A percentile compares a stretch with the other conserved stretches of the same genome.
These are phyloP conservation scores for Brachypteracias leptosomus DNA, from an alignment of 2,113 vertebrate genomes.

Conservation along the genomic window DNA sequence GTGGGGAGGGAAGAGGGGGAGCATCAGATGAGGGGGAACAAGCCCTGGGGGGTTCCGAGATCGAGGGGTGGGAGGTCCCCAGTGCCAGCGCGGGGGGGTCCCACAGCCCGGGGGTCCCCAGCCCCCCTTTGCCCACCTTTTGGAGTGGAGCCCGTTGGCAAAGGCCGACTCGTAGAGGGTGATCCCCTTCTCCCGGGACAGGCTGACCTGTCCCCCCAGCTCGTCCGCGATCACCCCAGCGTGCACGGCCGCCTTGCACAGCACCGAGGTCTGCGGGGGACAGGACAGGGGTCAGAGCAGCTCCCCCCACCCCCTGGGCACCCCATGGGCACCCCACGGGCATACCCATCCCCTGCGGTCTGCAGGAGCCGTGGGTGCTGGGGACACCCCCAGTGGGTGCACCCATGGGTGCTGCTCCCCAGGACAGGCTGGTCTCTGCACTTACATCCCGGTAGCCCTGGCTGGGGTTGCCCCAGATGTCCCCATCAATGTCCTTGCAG, in stretches of 20 bases:
- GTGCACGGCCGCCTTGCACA: constrained; percentile 86
- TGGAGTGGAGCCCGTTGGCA: constrained; percentile 83
- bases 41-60: not conserved
- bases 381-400: rapidly evolving
- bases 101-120: not conserved
- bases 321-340: not conserved
- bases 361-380: rapidly evolving
- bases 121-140: constrained; percentile 68
- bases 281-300: not conserved
- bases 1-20: not conserved
- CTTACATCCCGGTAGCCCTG: constrained; percentile 89
- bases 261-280: constrained; percentile 79
- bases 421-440: not conserved
- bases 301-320: rapidly evolving
- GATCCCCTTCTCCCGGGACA: constrained; percentile 78
- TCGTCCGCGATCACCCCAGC: constrained; percentile 78
- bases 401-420: not conserved
- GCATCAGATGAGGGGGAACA: not conserved
- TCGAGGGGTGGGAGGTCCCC: not conserved
- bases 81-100: rapidly evolving
- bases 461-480: constrained; percentile 82
- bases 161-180: constrained; percentile 83
- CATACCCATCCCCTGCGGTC: not conserved
- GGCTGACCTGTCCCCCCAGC: constrained; percentile 76
- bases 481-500: constrained; percentile 81